Conservation (phyloP, 2,888 invertebrate genomes). For the Xanthorhoe designata region DNA sequence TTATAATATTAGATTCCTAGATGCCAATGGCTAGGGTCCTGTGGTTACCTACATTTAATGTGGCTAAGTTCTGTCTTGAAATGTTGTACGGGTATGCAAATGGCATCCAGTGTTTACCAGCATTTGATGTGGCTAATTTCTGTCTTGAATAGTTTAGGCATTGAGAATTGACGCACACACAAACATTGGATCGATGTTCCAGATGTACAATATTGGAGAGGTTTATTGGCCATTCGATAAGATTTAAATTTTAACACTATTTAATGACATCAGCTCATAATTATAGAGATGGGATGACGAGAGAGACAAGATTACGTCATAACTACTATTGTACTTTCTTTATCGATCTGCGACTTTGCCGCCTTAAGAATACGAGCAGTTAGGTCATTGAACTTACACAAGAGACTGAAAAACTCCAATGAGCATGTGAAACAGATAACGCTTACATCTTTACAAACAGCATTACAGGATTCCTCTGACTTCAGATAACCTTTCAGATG, state of each 20-base stretch:
- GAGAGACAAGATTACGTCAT: not conserved
- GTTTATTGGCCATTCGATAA: not conserved
- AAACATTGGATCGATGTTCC: too few relatives aligned
- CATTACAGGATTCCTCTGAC: constrained; percentile 3
- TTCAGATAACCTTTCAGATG: constrained; percentile 5
- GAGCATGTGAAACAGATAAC: not conserved
- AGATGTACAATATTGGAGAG: not conserved
- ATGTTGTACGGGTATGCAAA: not conserved
- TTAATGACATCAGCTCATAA: not conserved
- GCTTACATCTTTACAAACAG: not conserved
- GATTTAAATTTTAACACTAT: not conserved
- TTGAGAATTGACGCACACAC: too few relatives aligned
- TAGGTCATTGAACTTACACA: not conserved
- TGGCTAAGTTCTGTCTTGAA: not conserved
- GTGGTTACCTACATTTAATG: not conserved
- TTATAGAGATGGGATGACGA: not conserved
- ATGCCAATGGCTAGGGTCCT: not conserved
- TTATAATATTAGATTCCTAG: not conserved
- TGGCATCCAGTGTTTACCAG: not conserved
- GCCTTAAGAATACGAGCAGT: not conserved
- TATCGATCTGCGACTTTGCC: not conserved
- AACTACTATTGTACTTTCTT: not conserved
- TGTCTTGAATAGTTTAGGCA: not conserved
- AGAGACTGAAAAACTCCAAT: not conserved
- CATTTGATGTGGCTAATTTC: not conserved